Evolutionary conservation across 2,888 invertebrate genomes (phyloP).

Genomic region (Melipona beecheii): DNA sequence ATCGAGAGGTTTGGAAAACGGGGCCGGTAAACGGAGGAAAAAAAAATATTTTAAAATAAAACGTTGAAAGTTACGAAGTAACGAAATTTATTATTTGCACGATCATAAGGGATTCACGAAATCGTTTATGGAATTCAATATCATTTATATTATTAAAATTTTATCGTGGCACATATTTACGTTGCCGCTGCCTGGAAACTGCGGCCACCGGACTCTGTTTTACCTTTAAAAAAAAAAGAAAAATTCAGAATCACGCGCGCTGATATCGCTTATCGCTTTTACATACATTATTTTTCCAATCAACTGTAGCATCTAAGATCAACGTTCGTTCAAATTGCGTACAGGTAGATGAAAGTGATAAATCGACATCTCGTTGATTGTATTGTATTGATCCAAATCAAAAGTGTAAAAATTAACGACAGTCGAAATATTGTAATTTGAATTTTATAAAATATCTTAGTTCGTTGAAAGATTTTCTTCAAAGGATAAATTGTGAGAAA

Average conservation of each 20-base stretch:
- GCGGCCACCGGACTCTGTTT: conserved; percentile 4
- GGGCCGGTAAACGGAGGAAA: background rate
- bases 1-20: conserved; percentile 10
- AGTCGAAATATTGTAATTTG: background rate
- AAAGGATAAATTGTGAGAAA: too few species aligned
- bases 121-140: conserved; percentile 16
- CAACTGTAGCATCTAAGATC: background rate
- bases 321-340: background rate
- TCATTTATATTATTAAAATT: conserved; percentile 36
- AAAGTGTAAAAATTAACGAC: background rate
- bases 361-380: background rate
- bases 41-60: conserved; percentile 30
- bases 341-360: background rate
- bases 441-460: background rate
- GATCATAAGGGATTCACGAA: conserved; percentile 23
- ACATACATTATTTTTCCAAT: background rate
- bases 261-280: background rate
- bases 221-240: background rate
- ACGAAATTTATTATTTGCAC: conserved; percentile 28
- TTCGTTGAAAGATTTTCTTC: too few species aligned
- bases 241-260: background rate
- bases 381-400: background rate
- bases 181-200: background rate
- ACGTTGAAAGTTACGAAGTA: conserved; percentile 16
- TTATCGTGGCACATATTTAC: conserved; percentile 25